These are phyloP conservation scores for Heliconius ismenius DNA, from an alignment of 2,888 invertebrate genomes.

Conservation along the genomic window DNA sequence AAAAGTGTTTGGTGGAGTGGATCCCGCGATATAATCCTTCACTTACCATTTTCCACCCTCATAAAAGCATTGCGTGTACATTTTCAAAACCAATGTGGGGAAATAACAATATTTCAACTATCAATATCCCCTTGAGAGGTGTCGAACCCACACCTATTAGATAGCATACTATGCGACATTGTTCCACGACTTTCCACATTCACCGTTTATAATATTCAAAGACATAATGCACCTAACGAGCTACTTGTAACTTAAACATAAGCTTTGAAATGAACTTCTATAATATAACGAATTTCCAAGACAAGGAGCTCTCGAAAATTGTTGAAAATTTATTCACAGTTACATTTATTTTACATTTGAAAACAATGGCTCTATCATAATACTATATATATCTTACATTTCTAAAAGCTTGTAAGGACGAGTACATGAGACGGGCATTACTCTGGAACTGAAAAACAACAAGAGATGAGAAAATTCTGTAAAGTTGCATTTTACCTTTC, in stretches of 20 bases:
- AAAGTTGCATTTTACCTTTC: too few relatives aligned
- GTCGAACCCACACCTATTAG: too few relatives aligned
- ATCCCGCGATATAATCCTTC: too few relatives aligned
- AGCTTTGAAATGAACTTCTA: conserved; percentile 2
- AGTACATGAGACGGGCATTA: conserved; percentile 1
- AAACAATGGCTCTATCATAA: conserved; percentile 3
- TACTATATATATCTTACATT: not conserved
- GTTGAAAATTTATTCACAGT: conserved; percentile 4
- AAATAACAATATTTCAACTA: too few relatives aligned
- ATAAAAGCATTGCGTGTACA: too few relatives aligned
- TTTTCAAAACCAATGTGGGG: too few relatives aligned
- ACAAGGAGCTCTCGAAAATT: conserved; percentile 11
- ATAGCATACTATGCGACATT: not conserved
- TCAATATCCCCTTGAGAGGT: too few relatives aligned
- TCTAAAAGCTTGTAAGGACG: conserved; percentile 8
- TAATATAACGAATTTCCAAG: not conserved
- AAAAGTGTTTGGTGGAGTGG: too few relatives aligned
- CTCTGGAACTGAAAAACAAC: not conserved
- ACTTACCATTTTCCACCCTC: too few relatives aligned
- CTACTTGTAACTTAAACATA: conserved; percentile 11
- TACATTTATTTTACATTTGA: conserved; percentile 10
- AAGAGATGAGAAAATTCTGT: not conserved
- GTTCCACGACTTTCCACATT: not conserved
- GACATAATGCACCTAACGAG: conserved; percentile 4
- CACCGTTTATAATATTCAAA: not conserved